Evolutionary conservation across 2,113 vertebrate species (phyloP).

Genomic region (Azemiops feae): DNA sequence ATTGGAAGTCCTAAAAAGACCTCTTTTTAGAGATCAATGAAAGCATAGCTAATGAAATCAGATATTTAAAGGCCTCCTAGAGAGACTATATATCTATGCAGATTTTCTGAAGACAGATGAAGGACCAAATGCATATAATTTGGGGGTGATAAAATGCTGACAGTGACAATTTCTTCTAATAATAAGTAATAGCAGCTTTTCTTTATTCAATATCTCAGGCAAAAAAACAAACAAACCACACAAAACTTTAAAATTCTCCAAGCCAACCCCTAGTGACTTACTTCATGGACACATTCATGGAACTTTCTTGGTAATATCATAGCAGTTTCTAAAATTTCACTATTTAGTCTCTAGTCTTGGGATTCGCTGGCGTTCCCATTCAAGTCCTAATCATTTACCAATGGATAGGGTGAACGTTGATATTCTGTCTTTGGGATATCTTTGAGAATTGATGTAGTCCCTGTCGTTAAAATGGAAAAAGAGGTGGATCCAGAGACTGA

Average conservation of each 20-base stretch:
- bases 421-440: neutral
- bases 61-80: neutral
- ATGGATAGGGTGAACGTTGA: neutral
- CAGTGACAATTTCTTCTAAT: neutral
- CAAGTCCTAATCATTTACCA: neutral
- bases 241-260: neutral
- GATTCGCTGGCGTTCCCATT: neutral
- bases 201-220: neutral
- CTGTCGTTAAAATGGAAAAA: neutral
- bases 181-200: neutral
- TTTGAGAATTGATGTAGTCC: neutral
- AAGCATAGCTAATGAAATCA: neutral
- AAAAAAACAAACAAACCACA: neutral
- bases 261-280: neutral
- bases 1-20: neutral
- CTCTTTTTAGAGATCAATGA: neutral
- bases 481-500: neutral
- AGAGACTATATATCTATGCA: neutral
- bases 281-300: neutral
- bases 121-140: neutral
- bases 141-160: neutral
- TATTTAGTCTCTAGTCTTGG: neutral
- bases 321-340: neutral
- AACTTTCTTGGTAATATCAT: neutral
- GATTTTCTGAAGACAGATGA: neutral